A percentile compares a stretch with the other conserved stretches of the same genome.
Evolutionary conservation across 1,140 invertebrate genomes (phyloP).

Genomic region (Magallana gigas): DNA sequence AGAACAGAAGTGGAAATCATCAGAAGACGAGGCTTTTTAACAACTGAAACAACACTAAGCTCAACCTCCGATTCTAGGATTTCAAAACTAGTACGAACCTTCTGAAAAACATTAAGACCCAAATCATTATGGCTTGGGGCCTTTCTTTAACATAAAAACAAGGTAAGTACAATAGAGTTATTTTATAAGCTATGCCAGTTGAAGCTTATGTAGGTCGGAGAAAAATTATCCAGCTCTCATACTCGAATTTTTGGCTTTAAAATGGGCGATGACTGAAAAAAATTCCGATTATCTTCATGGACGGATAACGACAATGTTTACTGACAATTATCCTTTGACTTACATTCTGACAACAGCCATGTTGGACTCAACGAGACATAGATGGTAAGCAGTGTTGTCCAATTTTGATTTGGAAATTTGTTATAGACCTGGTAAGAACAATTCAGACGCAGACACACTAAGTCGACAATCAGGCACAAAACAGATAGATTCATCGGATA

Average conservation of each 20-base stretch:
- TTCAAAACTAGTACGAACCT: neutral
- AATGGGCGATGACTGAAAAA: neutral
- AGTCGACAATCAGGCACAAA: too few species aligned
- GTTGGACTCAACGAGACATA: too few species aligned
- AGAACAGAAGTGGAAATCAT: too few species aligned
- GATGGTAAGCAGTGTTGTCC: too few species aligned
- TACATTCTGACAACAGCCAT: neutral
- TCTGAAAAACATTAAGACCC: slow-evolving; percentile 38
- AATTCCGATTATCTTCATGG: neutral
- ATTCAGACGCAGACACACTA: too few species aligned
- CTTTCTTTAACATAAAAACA: neutral
- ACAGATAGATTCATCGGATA: too few species aligned
- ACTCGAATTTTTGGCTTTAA: slow-evolving; percentile 2
- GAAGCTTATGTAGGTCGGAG: neutral
- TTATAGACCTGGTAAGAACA: too few species aligned
- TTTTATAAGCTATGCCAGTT: too few species aligned
- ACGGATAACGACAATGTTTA: neutral
- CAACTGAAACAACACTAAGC: neutral
- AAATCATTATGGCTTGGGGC: neutral
- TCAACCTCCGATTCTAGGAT: neutral
- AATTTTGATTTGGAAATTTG: too few species aligned
- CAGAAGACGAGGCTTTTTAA: too few species aligned
- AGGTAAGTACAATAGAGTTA: neutral
- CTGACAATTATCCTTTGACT: neutral
- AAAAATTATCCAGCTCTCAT: neutral